Evolutionary conservation across 2,113 vertebrate species (phyloP).

Genomic region (Myotis brandtii): DNA sequence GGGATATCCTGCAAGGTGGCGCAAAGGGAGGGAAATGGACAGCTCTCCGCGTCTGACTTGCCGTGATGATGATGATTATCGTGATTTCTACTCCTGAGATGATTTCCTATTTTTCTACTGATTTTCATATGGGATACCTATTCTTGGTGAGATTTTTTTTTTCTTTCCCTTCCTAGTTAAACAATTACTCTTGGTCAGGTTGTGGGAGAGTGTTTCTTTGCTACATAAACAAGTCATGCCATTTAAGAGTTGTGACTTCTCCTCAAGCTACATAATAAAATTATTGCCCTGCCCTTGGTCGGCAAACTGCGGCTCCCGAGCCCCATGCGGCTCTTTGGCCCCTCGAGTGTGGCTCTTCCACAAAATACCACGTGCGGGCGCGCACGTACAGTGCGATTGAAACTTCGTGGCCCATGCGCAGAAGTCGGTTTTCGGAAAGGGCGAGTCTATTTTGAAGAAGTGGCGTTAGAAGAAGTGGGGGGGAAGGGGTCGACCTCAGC

Average conservation of each 20-base stretch:
- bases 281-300: background rate
- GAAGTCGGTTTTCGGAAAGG: no score
- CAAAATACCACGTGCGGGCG: no score
- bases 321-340: no score
- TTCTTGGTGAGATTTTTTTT: slow-evolving; percentile 37
- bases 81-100: slow-evolving; percentile 63
- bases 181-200: slow-evolving; percentile 59
- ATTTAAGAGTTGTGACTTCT: background rate
- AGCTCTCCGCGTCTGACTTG: slow-evolving; percentile 86
- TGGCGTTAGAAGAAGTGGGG: no score
- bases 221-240: slow-evolving; percentile 69
- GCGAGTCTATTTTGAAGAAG: no score
- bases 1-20: slow-evolving; percentile 90
- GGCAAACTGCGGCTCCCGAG: no score
- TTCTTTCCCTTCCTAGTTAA: background rate
- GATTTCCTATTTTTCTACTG: slow-evolving; percentile 75
- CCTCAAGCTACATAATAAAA: background rate
- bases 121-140: slow-evolving; percentile 44
- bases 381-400: no score
- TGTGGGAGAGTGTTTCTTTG: slow-evolving; percentile 73
- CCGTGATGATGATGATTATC: slow-evolving; percentile 83
- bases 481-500: no score
- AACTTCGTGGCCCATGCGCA: no score
- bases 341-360: no score
- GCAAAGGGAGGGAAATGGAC: slow-evolving; percentile 85